Base-by-base conservation (phyloP, 2,888 invertebrate genomes). In the Athalia rosae region DNA sequence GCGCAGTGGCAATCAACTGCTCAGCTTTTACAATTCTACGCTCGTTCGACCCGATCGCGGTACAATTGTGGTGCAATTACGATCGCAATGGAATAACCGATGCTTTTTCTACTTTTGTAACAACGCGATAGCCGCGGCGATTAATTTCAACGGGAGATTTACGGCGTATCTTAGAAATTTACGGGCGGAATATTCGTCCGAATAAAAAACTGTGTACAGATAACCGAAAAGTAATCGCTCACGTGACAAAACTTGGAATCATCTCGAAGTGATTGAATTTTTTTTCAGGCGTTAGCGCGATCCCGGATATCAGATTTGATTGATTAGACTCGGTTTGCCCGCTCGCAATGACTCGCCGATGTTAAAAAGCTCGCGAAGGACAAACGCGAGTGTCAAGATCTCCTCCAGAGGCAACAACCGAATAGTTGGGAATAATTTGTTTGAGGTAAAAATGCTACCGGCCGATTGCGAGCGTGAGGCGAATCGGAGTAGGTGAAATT, bases 111-210 rank as follows among this genome's bases (percentile, higher is more conserved):
- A 13, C 13, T 4, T 13, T 3, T 9, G 4, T 7, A 15, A 43
- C 43, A 56, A 11, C 9, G 11, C 53, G n/a, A n/a, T n/a, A n/a
- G n/a, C 11, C 61, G 11, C 1, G 11, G 3, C 61, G 61, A 11
- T 61, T 15, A 7, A 61, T 8, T 67, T 67, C 28, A 67, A 5
- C 50, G 67, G 50, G n/a, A 67, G 53, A 67, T 50, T 67, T 67
- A 15, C 50, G 11, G 43, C 50, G 11, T 28, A 28, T 28, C 28
- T 28, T 28, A 28, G n/a, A 28, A 28, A 28, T 28, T 28, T 0
- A 28, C 28, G 28, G 28, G 1, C 28, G 28, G 28, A 28, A 28
- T 28, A 28, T 28, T 28, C 28, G 28, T 28, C 2, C 28, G n/a
- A n/a, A 28, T n/a, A 28, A 28, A 28, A 0, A 28, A 28, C 28